Evolutionary conservation across 2,113 vertebrate species (phyloP).

Genomic region (Mesocricetus auratus): DNA sequence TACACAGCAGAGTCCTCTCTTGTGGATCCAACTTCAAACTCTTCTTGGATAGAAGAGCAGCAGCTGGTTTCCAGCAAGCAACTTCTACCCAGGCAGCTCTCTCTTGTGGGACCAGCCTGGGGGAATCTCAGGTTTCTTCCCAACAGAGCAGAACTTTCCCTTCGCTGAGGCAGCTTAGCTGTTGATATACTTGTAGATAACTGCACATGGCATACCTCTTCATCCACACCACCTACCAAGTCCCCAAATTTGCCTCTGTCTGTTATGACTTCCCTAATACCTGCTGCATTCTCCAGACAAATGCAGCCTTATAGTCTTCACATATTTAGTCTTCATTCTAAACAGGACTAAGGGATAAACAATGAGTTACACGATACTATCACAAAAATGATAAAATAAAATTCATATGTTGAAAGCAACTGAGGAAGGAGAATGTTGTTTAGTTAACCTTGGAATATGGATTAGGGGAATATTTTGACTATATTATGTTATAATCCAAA

Average conservation of each 20-base stretch:
- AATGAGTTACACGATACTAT: not conserved
- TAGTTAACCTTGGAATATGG: not conserved
- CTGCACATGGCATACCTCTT: not conserved
- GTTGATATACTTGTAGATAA: not conserved
- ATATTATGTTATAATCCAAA: not conserved
- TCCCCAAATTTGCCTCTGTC: not conserved
- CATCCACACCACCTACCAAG: not conserved
- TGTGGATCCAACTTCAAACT: no score
- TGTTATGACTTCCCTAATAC: not conserved
- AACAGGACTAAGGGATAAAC: not conserved
- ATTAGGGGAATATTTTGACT: not conserved
- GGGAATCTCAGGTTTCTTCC: not conserved
- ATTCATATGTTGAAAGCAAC: not conserved
- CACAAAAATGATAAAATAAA: not conserved
- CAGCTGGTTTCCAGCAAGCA: not conserved
- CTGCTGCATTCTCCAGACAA: not conserved
- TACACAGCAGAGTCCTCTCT: not conserved
- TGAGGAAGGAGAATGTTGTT: not conserved
- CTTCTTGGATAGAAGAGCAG: not conserved
- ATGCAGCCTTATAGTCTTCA: not conserved
- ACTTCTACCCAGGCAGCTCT: not conserved
- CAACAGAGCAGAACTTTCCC: not conserved
- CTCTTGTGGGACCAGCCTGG: not conserved
- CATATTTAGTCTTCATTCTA: slow-evolving; percentile 9
- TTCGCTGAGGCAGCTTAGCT: not conserved